Evolutionary conservation across 2,113 vertebrate genomes (phyloP).

Genomic region (Ibidorhyncha struthersii): DNA sequence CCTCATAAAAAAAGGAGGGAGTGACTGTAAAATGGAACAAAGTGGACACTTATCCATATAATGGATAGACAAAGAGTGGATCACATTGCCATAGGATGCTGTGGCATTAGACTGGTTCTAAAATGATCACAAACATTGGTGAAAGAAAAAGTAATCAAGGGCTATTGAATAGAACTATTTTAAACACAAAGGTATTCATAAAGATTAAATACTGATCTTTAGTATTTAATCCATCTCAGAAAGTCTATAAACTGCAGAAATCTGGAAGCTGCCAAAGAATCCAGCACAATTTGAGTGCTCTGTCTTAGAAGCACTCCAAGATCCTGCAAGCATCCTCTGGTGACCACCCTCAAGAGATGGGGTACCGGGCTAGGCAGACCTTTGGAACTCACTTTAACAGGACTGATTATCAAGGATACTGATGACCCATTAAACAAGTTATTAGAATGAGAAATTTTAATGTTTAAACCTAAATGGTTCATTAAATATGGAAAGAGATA

Average conservation of each 20-base stretch:
- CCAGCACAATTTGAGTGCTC: background rate
- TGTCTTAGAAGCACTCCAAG: background rate
- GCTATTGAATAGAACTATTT: background rate
- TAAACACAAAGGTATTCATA: background rate
- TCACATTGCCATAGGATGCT: too few species aligned
- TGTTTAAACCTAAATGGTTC: background rate
- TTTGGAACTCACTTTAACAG: background rate
- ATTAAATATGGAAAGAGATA: background rate
- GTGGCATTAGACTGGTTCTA: background rate
- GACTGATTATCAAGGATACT: background rate
- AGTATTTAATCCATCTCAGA: background rate
- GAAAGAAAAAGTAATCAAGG: background rate
- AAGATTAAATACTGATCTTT: background rate
- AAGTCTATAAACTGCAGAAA: background rate
- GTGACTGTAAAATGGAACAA: background rate
- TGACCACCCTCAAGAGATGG: background rate
- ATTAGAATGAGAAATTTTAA: background rate
- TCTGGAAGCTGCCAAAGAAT: background rate
- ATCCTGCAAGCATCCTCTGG: background rate
- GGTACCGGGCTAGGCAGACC: background rate
- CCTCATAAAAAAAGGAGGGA: background rate
- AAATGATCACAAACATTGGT: background rate
- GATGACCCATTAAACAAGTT: background rate
- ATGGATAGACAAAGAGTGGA: background rate
- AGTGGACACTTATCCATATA: background rate